A percentile compares a stretch with the other conserved stretches of the same genome.
Conservation (phyloP, 2,888 invertebrate species). For the Aphidoletes aphidimyza region DNA sequence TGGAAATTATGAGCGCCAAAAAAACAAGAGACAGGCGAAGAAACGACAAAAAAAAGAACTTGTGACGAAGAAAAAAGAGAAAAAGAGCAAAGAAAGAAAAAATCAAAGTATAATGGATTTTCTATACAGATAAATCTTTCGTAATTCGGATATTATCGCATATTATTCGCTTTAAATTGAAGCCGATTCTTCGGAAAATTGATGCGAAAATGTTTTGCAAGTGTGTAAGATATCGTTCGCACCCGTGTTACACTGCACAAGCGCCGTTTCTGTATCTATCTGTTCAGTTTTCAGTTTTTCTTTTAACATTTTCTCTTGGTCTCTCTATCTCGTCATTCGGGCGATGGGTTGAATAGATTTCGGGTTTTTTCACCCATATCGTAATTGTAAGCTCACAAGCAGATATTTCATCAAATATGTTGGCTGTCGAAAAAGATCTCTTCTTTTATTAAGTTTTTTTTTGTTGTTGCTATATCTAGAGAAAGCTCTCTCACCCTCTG, state of each 20-base stretch:
- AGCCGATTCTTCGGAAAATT: neutral
- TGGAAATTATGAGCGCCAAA: neutral
- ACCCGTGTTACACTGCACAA: too few relatives aligned
- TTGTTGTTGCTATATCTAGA: too few relatives aligned
- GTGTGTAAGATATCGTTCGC: too few relatives aligned
- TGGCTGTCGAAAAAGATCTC: constrained; percentile 9
- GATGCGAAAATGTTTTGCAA: constrained; percentile 6
- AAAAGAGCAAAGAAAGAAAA: neutral
- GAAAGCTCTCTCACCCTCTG: too few relatives aligned
- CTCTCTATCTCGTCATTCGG: neutral
- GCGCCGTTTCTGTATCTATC: neutral
- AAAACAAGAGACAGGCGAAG: too few relatives aligned
- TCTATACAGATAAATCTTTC: constrained; percentile 17
- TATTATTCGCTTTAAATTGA: constrained; percentile 45
- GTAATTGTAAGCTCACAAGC: neutral
- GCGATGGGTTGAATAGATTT: neutral
- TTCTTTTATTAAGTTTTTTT: constrained; percentile 19
- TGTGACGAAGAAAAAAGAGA: too few relatives aligned
- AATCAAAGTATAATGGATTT: constrained; percentile 37
- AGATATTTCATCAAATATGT: constrained; percentile 18
- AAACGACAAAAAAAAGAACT: too few relatives aligned
- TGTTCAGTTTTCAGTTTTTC: neutral
- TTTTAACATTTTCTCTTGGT: neutral
- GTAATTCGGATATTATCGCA: constrained; percentile 38
- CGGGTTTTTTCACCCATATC: neutral